Evolutionary conservation across 2,797 vertebrate genomes (phyloP), one percentile per base, ranked within the genome.

Genomic region (Spheniscus humboldti): DNA sequence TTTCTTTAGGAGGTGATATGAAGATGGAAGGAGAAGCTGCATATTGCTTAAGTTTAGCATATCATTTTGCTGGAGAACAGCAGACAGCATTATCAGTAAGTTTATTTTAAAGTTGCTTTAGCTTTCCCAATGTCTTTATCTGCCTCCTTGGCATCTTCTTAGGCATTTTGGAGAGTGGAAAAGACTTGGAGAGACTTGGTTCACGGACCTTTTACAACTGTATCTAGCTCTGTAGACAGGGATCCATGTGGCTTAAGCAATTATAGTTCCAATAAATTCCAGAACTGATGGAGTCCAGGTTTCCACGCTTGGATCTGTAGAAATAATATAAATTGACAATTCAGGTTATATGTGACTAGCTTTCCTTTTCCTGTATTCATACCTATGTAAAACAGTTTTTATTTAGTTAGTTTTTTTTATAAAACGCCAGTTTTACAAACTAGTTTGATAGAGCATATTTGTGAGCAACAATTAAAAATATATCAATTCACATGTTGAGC

Each of bases 11-110:
- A 63, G 98, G 91, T 76, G 96, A 99, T 92, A 97, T 24, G 90
- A 98, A 94, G 92, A 97, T 98, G 84, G 97, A 98, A 83, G 98
- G 98, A 87, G 98, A 98, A 95, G 97, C 98, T 76, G 94, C 89
- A 1, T 98, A 98, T 94, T 98, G 97, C 89, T 92, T 98, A 90
- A 98, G 98, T 74, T 93, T 98, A 82, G 98, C 97, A 0, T 79
- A 98, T 93, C 52, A 97, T 94, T 94, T 96, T 85, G 96, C 97
- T 91, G 98, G 97, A 96, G 97, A 98, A 27, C 69, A 97, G 33
- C 82, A 98, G 39, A 92, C 35, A 31, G 98, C 98, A 18, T 92
- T 98, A 77, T 62, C 76, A 84, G 98, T 98, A 97, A 98, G 98
- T 97, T 68, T 39, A 35, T 79, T 78, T 60, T 72, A 56, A 92